A percentile compares a stretch with the other conserved stretches of the same genome.
Evolutionary conservation across 2,888 invertebrate species (phyloP).

Genomic region (Scaptomyza cyrtandrae): DNA sequence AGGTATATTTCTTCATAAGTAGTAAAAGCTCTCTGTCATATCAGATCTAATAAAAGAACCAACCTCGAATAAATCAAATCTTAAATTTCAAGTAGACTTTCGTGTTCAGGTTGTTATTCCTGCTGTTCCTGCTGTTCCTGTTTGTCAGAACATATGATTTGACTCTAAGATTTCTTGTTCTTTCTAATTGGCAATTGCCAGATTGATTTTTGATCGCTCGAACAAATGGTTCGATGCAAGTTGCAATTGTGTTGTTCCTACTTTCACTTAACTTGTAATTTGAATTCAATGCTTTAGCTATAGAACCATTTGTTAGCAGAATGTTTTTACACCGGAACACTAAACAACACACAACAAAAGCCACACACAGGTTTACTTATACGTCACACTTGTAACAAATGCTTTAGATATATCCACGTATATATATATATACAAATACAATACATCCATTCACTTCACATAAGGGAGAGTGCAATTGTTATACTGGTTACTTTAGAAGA

Average conservation of each 20-base stretch:
- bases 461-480: conserved; percentile 42
- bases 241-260: too few species aligned
- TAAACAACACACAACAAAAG: conserved; percentile 22
- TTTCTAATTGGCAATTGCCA: not conserved
- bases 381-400: conserved; percentile 43
- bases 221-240: not conserved
- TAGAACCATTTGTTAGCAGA: conserved; percentile 60
- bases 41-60: too few species aligned
- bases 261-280: conserved; percentile 35
- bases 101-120: too few species aligned
- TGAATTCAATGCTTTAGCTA: conserved; percentile 54
- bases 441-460: conserved; percentile 5
- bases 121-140: too few species aligned
- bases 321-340: conserved; percentile 45
- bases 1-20: too few species aligned
- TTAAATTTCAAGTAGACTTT: too few species aligned
- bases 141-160: not conserved
- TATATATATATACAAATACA: conserved; percentile 17
- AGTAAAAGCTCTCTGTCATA: too few species aligned
- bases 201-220: not conserved
- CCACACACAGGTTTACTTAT: conserved; percentile 20
- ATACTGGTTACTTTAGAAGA: conserved; percentile 35
- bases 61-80: too few species aligned
- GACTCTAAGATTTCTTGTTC: not conserved
- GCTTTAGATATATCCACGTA: not conserved